A percentile compares a stretch with the other conserved stretches of the same genome.
Conservation (phyloP, 2,113 vertebrate genomes). For the Phylloscopus whistleri region DNA sequence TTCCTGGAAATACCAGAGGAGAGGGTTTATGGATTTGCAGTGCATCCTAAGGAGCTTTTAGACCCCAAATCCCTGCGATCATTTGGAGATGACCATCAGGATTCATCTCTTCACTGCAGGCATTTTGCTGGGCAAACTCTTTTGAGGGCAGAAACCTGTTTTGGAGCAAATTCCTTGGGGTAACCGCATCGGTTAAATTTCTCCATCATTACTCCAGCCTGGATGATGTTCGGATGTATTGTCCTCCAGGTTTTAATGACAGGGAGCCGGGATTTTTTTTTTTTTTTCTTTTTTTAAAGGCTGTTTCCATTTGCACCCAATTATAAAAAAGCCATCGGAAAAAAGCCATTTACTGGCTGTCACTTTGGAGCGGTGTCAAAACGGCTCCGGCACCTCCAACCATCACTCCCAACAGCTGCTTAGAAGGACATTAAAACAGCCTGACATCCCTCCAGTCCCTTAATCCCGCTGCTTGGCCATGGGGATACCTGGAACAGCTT, state of each 20-base stretch:
- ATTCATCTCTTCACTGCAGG: background rate
- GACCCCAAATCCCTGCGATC: background rate
- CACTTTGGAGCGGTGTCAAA: background rate
- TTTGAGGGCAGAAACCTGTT: background rate
- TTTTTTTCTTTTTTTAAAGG: background rate
- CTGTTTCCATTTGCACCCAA: slow-evolving; percentile 28
- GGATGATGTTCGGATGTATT: background rate
- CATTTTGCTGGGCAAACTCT: background rate
- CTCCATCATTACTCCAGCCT: background rate
- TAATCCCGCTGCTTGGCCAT: background rate
- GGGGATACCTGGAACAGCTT: background rate
- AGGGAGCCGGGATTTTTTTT: background rate
- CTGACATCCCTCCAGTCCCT: background rate
- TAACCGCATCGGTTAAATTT: background rate
- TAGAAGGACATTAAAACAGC: background rate
- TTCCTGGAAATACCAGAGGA: background rate
- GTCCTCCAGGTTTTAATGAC: slow-evolving; percentile 11
- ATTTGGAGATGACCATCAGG: background rate
- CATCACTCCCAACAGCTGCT: background rate
- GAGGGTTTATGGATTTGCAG: background rate
- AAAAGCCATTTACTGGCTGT: slow-evolving; percentile 44
- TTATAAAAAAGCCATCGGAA: slow-evolving; percentile 18
- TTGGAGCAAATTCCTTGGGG: background rate
- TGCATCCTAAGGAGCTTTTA: background rate
- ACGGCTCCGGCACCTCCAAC: background rate